A percentile compares a stretch with the other conserved stretches of the same genome.
These are phyloP conservation scores for Zaprionus obscuricornis DNA, from an alignment of 2,888 invertebrate species.

Conservation along the genomic window DNA sequence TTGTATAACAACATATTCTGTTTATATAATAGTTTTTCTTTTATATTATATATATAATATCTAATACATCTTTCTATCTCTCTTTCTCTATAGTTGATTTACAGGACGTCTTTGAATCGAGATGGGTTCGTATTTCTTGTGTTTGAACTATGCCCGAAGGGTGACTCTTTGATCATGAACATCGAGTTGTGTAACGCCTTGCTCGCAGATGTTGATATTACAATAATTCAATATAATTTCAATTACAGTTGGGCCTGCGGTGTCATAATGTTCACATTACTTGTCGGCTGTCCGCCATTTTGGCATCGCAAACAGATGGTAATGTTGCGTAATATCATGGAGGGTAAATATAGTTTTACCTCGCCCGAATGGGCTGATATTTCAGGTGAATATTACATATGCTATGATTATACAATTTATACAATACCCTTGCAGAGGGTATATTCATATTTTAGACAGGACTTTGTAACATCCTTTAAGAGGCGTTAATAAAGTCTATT, in stretches of 20 bases:
- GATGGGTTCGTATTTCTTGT: conserved; percentile 98
- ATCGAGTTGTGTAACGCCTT: conserved; percentile 96
- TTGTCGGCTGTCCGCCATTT: conserved; percentile 99
- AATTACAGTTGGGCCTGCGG: conserved; percentile 97
- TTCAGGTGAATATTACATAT: conserved; percentile 86
- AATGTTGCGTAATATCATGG: conserved; percentile 99
- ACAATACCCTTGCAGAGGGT: no score
- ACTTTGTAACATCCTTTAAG: no score
- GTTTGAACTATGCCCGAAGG: conserved; percentile 98
- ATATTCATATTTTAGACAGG: no score
- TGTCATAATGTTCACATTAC: conserved; percentile 98
- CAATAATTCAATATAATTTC: no score
- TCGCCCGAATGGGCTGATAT: conserved; percentile 99
- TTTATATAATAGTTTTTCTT: no score
- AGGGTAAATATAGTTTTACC: conserved; percentile 97
- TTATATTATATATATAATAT: no score
- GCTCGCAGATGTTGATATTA: conserved; percentile 99
- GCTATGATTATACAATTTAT: no score
- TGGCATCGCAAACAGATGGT: conserved; percentile 99
- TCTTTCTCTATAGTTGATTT: conserved; percentile 94
- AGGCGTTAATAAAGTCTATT: no score
- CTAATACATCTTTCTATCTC: not conserved
- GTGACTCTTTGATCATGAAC: conserved; percentile 99
- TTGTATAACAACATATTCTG: no score
- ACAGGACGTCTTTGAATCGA: conserved; percentile 98